phyloP scores from a whole-genome alignment of 2,113 vertebrate species.

The Kryptolebias marmoratus region DNA sequence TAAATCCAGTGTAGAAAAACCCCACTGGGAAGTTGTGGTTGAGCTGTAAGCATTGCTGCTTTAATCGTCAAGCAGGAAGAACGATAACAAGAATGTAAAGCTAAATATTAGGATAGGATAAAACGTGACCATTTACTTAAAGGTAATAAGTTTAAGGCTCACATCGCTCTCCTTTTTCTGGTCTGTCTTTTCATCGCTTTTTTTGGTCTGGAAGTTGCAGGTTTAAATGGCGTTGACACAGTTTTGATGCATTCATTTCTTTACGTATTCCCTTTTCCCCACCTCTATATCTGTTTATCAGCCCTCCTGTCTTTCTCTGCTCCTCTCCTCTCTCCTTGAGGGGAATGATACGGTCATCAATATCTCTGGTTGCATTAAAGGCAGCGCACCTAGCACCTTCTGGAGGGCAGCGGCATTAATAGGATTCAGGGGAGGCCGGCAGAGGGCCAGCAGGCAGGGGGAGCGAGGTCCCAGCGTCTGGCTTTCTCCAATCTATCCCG shows the following conservation, averaged over 20 bases:
- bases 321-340: slow-evolving; percentile 18
- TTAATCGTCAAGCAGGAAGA: slow-evolving; percentile 17
- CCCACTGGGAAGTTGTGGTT: not conserved
- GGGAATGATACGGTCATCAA: slow-evolving; percentile 55
- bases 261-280: slow-evolving; percentile 22
- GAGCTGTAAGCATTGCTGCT: slow-evolving; percentile 7
- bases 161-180: not conserved
- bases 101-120: slow-evolving; percentile 21
- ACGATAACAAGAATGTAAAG: slow-evolving; percentile 12
- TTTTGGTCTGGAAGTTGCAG: not conserved
- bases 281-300: slow-evolving; percentile 43
- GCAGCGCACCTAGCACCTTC: slow-evolving; percentile 58
- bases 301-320: slow-evolving; percentile 10
- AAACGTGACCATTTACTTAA: slow-evolving; percentile 19
- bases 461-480: slow-evolving; percentile 44
- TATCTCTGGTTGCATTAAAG: slow-evolving; percentile 59
- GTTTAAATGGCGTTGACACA: not conserved
- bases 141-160: not conserved
- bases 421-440: slow-evolving; percentile 56
- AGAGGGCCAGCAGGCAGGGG: slow-evolving; percentile 44
- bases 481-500: slow-evolving; percentile 59
- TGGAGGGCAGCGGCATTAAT: slow-evolving; percentile 75
- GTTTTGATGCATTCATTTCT: not conserved
- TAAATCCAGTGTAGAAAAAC: slow-evolving; percentile 17
- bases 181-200: not conserved